Evolutionary conservation across 1,140 invertebrate species (phyloP).

Genomic region (Drosophila baimaii): DNA sequence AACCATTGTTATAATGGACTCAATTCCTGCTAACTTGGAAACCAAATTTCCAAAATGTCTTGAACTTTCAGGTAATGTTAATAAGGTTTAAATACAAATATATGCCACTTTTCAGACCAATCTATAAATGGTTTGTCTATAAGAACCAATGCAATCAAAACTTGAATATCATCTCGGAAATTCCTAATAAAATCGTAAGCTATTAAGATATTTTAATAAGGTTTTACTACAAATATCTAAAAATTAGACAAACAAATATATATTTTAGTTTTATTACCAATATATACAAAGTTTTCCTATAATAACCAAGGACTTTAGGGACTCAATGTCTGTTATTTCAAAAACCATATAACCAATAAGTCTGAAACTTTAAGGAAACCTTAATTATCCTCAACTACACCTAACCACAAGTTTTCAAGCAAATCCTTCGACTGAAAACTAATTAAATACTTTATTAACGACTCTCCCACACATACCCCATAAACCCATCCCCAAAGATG

Average conservation of each 20-base stretch:
- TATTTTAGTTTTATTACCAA: too few relatives aligned
- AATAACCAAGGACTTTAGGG: too few relatives aligned
- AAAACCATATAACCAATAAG: too few relatives aligned
- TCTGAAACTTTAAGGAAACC: not conserved
- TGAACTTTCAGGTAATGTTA: not conserved
- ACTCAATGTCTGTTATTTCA: not conserved
- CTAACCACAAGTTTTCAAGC: not conserved
- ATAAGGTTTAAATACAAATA: not conserved
- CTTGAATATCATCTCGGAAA: too few relatives aligned
- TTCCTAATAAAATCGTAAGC: too few relatives aligned
- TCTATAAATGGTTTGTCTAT: not conserved
- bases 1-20: not conserved
- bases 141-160: not conserved
- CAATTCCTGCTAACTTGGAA: not conserved
- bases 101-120: not conserved
- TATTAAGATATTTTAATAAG: too few relatives aligned
- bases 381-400: not conserved
- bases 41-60: not conserved
- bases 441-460: not conserved
- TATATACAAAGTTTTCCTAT: too few relatives aligned
- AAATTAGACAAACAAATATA: too few relatives aligned
- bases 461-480: not conserved
- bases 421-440: not conserved
- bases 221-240: too few relatives aligned
- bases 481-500: not conserved